A percentile compares a stretch with the other conserved stretches of the same genome.
These are phyloP conservation scores for Scrobipalpa costella DNA, from an alignment of 2,888 invertebrate genomes.

Conservation along the genomic window DNA sequence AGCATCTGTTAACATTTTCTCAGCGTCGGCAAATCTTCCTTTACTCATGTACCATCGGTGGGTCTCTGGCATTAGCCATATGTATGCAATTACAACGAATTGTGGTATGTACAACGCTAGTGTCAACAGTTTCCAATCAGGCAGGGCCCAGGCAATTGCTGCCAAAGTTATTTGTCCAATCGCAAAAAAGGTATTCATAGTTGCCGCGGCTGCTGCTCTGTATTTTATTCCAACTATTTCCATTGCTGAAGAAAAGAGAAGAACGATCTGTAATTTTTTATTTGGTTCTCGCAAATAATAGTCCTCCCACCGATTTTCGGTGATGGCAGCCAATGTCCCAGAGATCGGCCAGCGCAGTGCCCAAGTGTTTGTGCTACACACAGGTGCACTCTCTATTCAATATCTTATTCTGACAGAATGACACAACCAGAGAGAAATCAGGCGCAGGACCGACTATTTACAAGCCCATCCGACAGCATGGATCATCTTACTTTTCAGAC, in stretches of 20 bases:
- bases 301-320: too few species aligned
- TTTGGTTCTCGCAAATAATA: too few species aligned
- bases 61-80: constrained; percentile 85
- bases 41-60: constrained; percentile 87
- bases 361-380: too few species aligned
- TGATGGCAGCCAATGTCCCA: too few species aligned
- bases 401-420: too few species aligned
- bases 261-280: neutral
- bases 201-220: constrained; percentile 85
- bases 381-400: too few species aligned
- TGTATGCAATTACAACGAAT: constrained; percentile 79
- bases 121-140: constrained; percentile 85
- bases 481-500: too few species aligned
- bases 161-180: constrained; percentile 85
- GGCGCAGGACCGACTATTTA: too few species aligned
- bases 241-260: constrained; percentile 74
- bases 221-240: constrained; percentile 87
- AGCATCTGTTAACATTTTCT: constrained; percentile 80
- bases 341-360: too few species aligned
- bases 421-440: too few species aligned
- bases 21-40: constrained; percentile 83
- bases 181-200: constrained; percentile 85
- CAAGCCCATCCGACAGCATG: too few species aligned
- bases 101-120: constrained; percentile 85
- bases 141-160: constrained; percentile 83